Evolutionary conservation across 1,140 invertebrate genomes (phyloP).

Genomic region (Lordiphosa clarofinis): DNA sequence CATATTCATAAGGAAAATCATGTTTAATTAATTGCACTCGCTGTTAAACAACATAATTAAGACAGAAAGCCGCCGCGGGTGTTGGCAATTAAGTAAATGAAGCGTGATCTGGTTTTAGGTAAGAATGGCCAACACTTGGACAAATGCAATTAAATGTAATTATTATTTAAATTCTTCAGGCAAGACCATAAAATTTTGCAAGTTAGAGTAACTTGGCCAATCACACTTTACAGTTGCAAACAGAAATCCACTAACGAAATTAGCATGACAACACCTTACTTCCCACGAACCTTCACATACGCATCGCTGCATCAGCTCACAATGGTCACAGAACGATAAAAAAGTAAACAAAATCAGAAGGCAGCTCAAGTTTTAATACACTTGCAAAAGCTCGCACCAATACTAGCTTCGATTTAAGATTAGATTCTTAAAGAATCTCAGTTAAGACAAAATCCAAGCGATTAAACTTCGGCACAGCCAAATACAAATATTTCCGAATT

Average conservation of each 20-base stretch:
- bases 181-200: constrained; percentile 50
- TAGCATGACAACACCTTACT: constrained; percentile 44
- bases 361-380: too few relatives aligned
- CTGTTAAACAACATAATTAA: constrained; percentile 75
- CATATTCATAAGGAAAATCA: constrained; percentile 55
- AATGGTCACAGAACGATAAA: constrained; percentile 3
- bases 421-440: too few relatives aligned
- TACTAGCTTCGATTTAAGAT: too few relatives aligned
- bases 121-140: constrained; percentile 25
- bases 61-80: constrained; percentile 31
- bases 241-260: constrained; percentile 13
- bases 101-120: constrained; percentile 19
- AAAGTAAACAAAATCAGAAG: too few relatives aligned
- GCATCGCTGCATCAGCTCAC: constrained; percentile 25
- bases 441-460: too few relatives aligned
- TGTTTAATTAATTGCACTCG: constrained; percentile 66
- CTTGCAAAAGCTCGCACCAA: too few relatives aligned
- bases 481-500: too few relatives aligned
- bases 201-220: constrained; percentile 26
- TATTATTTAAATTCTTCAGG: constrained; percentile 51
- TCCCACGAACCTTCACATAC: constrained; percentile 24
- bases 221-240: constrained; percentile 32
- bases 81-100: constrained; percentile 65
- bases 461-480: too few relatives aligned
- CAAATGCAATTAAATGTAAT: constrained; percentile 53